Evolutionary conservation across 2,888 invertebrate species (phyloP).

Genomic region (Trichopoda pennipes): DNA sequence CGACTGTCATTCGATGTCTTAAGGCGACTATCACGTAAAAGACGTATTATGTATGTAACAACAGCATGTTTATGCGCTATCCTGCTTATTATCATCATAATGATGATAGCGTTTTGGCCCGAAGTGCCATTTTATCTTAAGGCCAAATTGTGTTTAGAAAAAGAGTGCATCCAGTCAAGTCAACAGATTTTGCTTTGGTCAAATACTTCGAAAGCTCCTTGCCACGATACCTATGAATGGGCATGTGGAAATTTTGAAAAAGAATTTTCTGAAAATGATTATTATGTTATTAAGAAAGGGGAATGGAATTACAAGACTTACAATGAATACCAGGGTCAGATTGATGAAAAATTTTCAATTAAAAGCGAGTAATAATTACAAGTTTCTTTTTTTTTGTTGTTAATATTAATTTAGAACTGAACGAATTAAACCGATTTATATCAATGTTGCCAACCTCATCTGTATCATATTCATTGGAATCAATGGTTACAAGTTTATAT

Average conservation of each 20-base stretch:
- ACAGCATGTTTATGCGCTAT: conserved; percentile 78
- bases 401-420: conserved; percentile 76
- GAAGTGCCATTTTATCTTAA: conserved; percentile 79
- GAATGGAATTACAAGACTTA: conserved; percentile 80
- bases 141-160: conserved; percentile 78
- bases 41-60: conserved; percentile 77
- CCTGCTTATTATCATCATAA: conserved; percentile 77
- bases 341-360: not conserved
- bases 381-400: conserved; percentile 4
- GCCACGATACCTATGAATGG: conserved; percentile 80
- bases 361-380: not conserved
- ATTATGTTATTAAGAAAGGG: conserved; percentile 79
- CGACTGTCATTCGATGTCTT: conserved; percentile 77
- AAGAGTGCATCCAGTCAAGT: conserved; percentile 79
- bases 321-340: conserved; percentile 80
- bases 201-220: conserved; percentile 77
- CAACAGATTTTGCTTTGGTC: conserved; percentile 80
- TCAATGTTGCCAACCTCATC: conserved; percentile 78
- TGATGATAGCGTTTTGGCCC: conserved; percentile 80
- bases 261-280: conserved; percentile 78
- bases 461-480: conserved; percentile 77
- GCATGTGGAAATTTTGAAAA: conserved; percentile 79
- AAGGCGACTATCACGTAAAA: conserved; percentile 78
- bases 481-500: conserved; percentile 78
- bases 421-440: conserved; percentile 79